Percentiles rank a stretch among this genome's conserved stretches.
Evolutionary conservation across 2,797 vertebrate species (phyloP).

Genomic region (Sebastes taczanowskii): DNA sequence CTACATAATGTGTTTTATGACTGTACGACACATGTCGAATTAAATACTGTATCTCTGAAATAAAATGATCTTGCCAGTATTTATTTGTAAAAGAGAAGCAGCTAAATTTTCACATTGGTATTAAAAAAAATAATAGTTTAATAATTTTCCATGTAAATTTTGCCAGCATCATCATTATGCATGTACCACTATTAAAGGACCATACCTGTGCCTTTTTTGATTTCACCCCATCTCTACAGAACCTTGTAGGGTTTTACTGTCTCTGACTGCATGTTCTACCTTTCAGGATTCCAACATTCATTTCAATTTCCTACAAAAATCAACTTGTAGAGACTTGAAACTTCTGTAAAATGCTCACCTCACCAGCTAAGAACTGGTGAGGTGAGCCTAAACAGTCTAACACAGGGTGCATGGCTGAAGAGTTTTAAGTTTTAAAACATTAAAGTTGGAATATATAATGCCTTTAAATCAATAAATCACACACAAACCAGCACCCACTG

Average conservation of each 20-base stretch:
- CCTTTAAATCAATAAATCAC: no score
- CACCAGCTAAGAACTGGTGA: no score
- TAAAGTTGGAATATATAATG: no score
- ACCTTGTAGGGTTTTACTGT: neutral
- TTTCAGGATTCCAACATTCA: neutral
- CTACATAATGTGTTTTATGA: neutral
- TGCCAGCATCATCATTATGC: neutral
- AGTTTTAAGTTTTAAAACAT: no score
- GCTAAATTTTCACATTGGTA: neutral
- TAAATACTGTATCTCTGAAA: neutral
- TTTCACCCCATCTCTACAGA: neutral
- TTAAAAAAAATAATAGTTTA: neutral
- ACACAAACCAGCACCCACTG: neutral
- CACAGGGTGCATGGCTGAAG: no score
- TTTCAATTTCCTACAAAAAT: neutral
- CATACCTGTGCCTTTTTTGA: neutral
- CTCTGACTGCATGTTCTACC: neutral
- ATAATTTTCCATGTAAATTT: neutral
- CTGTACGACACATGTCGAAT: neutral
- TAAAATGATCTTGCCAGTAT: neutral
- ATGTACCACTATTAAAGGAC: no score
- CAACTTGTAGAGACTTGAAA: no score
- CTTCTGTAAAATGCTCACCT: no score
- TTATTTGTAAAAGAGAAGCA: neutral
- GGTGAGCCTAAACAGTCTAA: no score